Conservation (phyloP, 1,140 invertebrate genomes). For the Heliconius hermathena region DNA sequence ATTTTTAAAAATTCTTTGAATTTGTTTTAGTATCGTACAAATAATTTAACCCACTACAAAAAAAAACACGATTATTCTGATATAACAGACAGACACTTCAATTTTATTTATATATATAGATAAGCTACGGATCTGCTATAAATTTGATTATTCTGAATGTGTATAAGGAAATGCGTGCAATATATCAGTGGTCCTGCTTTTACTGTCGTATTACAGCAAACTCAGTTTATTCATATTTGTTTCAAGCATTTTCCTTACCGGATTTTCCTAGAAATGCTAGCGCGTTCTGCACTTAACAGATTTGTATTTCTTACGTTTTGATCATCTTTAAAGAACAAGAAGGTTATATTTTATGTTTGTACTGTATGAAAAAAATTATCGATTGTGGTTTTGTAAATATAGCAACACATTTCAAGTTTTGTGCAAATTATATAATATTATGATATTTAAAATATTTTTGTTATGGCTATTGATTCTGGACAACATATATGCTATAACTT, state of each 20-base stretch:
- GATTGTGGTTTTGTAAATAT: too few relatives aligned
- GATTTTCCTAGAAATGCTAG: conserved; percentile 60
- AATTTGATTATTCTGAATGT: conserved; percentile 4
- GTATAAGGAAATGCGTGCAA: not conserved
- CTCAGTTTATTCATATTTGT: conserved; percentile 76
- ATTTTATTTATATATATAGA: not conserved
- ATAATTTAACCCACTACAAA: too few relatives aligned
- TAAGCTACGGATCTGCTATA: not conserved
- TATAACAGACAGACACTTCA: too few relatives aligned
- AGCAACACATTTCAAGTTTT: too few relatives aligned
- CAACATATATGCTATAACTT: too few relatives aligned
- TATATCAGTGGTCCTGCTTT: conserved; percentile 51
- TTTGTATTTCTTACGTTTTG: conserved; percentile 40
- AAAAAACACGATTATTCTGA: too few relatives aligned
- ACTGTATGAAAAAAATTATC: too few relatives aligned
- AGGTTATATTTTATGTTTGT: not conserved
- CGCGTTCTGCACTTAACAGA: conserved; percentile 65
- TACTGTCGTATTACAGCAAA: conserved; percentile 59
- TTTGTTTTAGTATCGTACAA: too few relatives aligned
- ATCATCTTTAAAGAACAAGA: not conserved
- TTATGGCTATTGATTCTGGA: too few relatives aligned
- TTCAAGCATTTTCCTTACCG: conserved; percentile 57
- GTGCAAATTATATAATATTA: too few relatives aligned
- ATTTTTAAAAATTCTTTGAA: too few relatives aligned
- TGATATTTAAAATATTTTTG: too few relatives aligned